These are phyloP conservation scores for Calycopis cecrops DNA, from an alignment of 1,140 invertebrate species.

Conservation along the genomic window DNA sequence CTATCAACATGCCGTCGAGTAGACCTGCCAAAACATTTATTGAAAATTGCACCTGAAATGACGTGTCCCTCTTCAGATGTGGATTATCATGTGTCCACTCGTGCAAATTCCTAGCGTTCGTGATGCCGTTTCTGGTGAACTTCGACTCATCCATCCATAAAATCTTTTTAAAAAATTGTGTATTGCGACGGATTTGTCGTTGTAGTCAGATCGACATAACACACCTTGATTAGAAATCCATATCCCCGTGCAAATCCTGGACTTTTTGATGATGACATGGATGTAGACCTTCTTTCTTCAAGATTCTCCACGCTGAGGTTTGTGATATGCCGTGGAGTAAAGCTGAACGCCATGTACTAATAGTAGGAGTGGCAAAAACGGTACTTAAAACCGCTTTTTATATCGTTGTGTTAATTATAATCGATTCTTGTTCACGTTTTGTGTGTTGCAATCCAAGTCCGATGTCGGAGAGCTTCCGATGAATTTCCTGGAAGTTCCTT, in stretches of 20 bases:
- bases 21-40: constrained; percentile 21
- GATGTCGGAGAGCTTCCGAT: too few species aligned
- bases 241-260: constrained; percentile 21
- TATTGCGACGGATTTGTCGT: constrained; percentile 17
- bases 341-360: too few species aligned
- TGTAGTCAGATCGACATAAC: constrained; percentile 23
- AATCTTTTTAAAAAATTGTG: constrained; percentile 19
- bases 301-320: too few species aligned
- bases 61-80: constrained; percentile 15
- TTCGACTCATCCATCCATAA: constrained; percentile 9
- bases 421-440: too few species aligned
- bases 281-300: too few species aligned
- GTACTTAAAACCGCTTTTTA: too few species aligned
- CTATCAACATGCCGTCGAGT: constrained; percentile 14
- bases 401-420: too few species aligned
- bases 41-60: constrained; percentile 16
- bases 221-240: constrained; percentile 20
- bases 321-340: too few species aligned
- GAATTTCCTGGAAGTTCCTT: too few species aligned
- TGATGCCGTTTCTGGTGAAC: constrained; percentile 14
- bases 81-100: too few species aligned
- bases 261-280: constrained; percentile 22
- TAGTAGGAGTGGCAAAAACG: too few species aligned
- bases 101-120: constrained; percentile 17
- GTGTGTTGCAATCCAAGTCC: too few species aligned